Base-by-base conservation (phyloP, 1,140 invertebrate species). In the Drosophila sturtevanti region DNA sequence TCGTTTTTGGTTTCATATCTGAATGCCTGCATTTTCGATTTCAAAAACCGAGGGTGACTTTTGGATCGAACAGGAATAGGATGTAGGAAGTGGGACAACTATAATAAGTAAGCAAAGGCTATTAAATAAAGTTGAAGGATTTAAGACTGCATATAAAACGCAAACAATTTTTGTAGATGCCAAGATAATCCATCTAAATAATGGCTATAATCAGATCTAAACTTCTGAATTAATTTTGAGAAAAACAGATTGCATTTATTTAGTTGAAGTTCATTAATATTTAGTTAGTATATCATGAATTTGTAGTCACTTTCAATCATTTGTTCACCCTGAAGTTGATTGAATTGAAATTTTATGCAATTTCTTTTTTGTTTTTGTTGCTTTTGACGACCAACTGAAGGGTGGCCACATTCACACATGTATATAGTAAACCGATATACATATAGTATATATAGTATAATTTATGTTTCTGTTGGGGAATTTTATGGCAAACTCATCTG, bases 401-500 rank as follows among this genome's bases (percentile, higher is more conserved):
- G 52, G 41, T 68, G 72, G 75, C 55, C 51, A 65, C 65, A 59
- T 72, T 78, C 71, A 44, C 34, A 44, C 60, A 52, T 86, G 86
- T 70, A 70, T 77, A 85, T 81, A 80, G 77, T 80, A 37, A 54
- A 72, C 68, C 72, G 52, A 70, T 55, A 55, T 66, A 77, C 86
- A 81, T 86, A 86, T 85, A n/a, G n/a, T n/a, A 86, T 85, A 85
- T 87, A 81, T 66, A 59, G 24, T 67, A 70, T 75, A 85, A 74
- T 72, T 86, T 63, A 48, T 48, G 41, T 21, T 37, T 67, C 38
- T 48, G 56, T 24, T 2, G 27, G 27, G 10, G 48, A 70, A 55
- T 69, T 86, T 87, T 79, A 86, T 79, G 79, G 54, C 63, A 51
- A 79, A 76, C 79, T 87, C 84, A 87, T 87, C 82, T 89, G 82